phyloP scores from a whole-genome alignment of 2,888 invertebrate genomes.

The Lamellibrachia satsuma region DNA sequence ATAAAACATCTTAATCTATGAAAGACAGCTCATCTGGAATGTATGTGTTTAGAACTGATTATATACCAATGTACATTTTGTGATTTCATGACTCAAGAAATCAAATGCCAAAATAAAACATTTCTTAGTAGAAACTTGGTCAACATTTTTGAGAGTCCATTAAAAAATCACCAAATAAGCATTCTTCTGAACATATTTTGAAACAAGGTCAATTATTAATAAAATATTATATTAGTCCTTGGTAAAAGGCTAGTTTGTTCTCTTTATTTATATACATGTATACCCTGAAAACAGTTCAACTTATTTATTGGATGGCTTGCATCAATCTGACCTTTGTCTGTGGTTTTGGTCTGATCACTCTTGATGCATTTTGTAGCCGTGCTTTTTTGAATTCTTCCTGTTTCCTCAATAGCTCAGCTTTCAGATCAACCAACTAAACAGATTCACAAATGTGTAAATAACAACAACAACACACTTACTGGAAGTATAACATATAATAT shows the following conservation, averaged over 20 bases:
- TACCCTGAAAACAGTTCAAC: neutral
- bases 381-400: conserved; percentile 77
- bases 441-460: neutral
- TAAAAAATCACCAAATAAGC: neutral
- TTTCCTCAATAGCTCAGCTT: conserved; percentile 88
- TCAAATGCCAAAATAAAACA: too few species aligned
- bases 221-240: neutral
- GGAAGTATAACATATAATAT: too few species aligned
- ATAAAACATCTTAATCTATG: too few species aligned
- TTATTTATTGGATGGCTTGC: neutral
- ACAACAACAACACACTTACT: too few species aligned
- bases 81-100: too few species aligned
- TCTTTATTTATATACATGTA: neutral
- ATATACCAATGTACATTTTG: too few species aligned
- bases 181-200: neutral
- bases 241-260: too few species aligned
- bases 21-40: too few species aligned
- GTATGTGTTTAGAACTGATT: too few species aligned
- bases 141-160: neutral
- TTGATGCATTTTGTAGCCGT: conserved; percentile 44
- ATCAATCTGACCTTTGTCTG: conserved; percentile 22
- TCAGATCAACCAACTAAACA: conserved; percentile 71
- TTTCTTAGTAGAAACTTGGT: too few species aligned
- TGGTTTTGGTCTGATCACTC: conserved; percentile 23
- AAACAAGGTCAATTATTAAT: neutral